Evolutionary conservation across 1,140 invertebrate species (phyloP).

Genomic region (Lithobius niger): DNA sequence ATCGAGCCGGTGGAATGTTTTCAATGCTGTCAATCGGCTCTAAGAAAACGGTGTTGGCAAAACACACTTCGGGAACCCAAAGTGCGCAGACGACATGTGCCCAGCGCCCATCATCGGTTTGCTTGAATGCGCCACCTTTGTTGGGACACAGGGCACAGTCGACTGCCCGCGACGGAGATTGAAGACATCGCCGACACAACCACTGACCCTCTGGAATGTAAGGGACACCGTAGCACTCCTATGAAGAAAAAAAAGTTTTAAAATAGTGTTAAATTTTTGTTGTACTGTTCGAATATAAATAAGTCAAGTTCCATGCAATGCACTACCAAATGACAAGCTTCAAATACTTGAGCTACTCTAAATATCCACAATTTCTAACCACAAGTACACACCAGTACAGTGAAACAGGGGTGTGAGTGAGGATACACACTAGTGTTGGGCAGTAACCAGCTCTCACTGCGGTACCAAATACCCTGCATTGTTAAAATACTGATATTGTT

Average conservation of each 20-base stretch:
- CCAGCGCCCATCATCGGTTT: constrained; percentile 91
- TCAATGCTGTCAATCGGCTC: constrained; percentile 95
- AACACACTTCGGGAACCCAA: constrained; percentile 97
- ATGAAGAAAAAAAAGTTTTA: constrained; percentile 17
- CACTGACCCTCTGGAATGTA: constrained; percentile 99
- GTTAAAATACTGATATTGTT: no score
- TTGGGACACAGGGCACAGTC: constrained; percentile 97
- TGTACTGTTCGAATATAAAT: no score
- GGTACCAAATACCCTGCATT: no score
- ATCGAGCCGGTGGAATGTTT: constrained; percentile 85
- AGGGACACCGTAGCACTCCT: constrained; percentile 96
- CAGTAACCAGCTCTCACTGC: no score
- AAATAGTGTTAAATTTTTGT: no score
- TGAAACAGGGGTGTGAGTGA: no score
- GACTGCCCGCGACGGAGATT: constrained; percentile 87
- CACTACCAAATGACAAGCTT: no score
- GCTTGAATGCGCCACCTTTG: constrained; percentile 95
- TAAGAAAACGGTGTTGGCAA: constrained; percentile 92
- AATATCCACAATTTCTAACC: no score
- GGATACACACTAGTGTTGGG: no score
- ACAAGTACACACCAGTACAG: no score
- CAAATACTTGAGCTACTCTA: no score
- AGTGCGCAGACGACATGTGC: constrained; percentile 97
- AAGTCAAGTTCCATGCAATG: no score
- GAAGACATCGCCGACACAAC: constrained; percentile 85